Conservation (phyloP, 2,113 vertebrate species). For the Atrichornis clamosus region DNA sequence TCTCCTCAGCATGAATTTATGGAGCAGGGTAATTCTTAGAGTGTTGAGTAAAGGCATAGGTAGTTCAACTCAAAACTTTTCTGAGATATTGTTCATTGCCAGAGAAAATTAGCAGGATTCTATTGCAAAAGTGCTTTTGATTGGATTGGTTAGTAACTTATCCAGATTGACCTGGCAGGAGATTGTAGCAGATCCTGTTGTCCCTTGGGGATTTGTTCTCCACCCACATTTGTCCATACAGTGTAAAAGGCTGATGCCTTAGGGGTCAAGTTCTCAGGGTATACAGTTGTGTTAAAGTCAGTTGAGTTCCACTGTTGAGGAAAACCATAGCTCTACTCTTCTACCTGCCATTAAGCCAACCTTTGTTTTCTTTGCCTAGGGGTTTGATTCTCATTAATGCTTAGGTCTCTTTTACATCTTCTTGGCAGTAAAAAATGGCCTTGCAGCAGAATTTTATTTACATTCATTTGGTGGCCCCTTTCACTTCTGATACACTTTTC, state of each 20-base stretch:
- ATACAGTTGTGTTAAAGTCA: neutral
- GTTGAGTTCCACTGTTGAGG: neutral
- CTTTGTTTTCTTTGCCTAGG: neutral
- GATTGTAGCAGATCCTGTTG: neutral
- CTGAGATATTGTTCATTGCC: rapidly evolving
- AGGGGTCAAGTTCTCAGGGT: neutral
- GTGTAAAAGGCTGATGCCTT: neutral
- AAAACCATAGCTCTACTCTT: neutral
- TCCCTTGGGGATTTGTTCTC: neutral
- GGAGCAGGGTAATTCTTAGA: neutral
- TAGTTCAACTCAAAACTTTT: neutral
- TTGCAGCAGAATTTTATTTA: neutral
- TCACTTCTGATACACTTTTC: neutral
- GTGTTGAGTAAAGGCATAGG: neutral
- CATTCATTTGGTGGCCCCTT: neutral
- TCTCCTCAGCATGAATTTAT: neutral
- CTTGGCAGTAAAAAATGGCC: neutral
- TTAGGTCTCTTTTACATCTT: conserved; percentile 10
- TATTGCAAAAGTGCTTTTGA: neutral
- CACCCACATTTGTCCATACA: neutral
- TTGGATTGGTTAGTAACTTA: neutral
- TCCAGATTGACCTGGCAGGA: neutral
- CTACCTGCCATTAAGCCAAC: neutral
- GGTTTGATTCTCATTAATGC: neutral
- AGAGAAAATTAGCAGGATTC: neutral